These are phyloP conservation scores for Trachemys scripta DNA, from an alignment of 2,113 vertebrate genomes.

Conservation along the genomic window DNA sequence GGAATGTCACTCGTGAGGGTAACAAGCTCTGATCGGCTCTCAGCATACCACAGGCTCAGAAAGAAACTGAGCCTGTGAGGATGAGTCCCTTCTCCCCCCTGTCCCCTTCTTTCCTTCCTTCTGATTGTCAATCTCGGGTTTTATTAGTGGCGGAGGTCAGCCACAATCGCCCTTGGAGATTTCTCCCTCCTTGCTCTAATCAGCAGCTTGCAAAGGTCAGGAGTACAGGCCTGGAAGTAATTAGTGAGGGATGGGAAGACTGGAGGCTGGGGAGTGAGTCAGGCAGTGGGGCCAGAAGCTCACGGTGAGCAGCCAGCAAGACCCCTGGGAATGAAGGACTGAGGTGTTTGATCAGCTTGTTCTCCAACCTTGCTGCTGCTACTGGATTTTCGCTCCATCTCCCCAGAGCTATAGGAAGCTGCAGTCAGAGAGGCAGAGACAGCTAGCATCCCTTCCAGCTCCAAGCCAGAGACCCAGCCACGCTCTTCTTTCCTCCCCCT, in stretches of 20 bases:
- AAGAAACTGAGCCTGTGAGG: slow-evolving; percentile 56
- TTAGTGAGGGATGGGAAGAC: slow-evolving; percentile 48
- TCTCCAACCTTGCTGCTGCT: background rate
- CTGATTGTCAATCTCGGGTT: slow-evolving; percentile 51
- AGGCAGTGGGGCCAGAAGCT: accelerated
- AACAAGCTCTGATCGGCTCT: slow-evolving; percentile 75
- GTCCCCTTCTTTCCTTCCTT: slow-evolving; percentile 7
- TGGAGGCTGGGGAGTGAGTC: accelerated
- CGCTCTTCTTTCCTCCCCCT: background rate
- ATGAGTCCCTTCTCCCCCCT: slow-evolving; percentile 23
- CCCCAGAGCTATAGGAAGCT: background rate
- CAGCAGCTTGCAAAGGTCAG: slow-evolving; percentile 73
- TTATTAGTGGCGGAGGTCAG: slow-evolving; percentile 60
- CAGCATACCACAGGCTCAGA: slow-evolving; percentile 62
- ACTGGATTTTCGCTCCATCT: background rate
- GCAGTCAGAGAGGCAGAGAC: background rate
- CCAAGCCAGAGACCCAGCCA: background rate
- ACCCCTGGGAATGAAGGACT: accelerated
- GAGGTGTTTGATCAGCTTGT: background rate
- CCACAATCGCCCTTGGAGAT: slow-evolving; percentile 55
- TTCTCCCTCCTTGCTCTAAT: slow-evolving; percentile 72
- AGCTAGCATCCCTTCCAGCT: background rate
- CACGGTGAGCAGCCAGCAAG: background rate
- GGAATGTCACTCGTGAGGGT: slow-evolving; percentile 59
- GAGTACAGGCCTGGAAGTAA: slow-evolving; percentile 68